A percentile compares a stretch with the other conserved stretches of the same genome.
Conservation (phyloP, 2,797 vertebrate species). For the Botia almorhae region DNA sequence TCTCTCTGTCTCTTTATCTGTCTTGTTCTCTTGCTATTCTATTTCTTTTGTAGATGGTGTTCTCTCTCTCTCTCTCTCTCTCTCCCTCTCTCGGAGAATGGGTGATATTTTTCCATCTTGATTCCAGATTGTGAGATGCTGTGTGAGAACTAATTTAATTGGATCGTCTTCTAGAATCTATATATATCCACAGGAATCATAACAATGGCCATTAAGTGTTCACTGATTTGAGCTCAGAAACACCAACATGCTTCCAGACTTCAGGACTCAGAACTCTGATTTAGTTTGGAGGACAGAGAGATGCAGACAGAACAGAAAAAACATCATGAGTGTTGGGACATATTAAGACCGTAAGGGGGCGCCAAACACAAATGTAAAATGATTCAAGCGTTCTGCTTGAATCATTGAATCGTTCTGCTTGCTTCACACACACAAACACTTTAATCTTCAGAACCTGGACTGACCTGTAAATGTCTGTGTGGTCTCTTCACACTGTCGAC, state of each 20-base stretch:
- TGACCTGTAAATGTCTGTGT: slow-evolving; percentile 4
- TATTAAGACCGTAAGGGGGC: neutral
- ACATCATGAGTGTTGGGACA: neutral
- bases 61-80: too few relatives aligned
- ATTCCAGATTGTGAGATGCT: too few relatives aligned
- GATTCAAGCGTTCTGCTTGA: too few relatives aligned
- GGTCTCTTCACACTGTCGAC: slow-evolving; percentile 15
- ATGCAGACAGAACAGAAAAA: neutral
- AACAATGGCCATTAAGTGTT: neutral
- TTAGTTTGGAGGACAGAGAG: neutral
- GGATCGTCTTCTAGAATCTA: neutral
- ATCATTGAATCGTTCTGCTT: neutral
- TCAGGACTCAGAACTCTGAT: neutral
- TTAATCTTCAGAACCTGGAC: neutral
- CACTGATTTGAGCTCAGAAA: neutral
- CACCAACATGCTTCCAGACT: neutral
- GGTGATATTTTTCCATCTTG: too few relatives aligned
- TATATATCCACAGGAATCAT: neutral
- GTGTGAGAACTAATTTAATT: neutral
- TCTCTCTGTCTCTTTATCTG: too few relatives aligned
- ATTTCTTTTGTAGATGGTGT: too few relatives aligned
- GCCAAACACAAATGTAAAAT: neutral
- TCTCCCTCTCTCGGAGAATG: too few relatives aligned
- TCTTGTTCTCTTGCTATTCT: too few relatives aligned
- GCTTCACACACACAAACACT: neutral